Conservation (phyloP, 2,113 vertebrate species). For the Pomatorhinus ruficollis region DNA sequence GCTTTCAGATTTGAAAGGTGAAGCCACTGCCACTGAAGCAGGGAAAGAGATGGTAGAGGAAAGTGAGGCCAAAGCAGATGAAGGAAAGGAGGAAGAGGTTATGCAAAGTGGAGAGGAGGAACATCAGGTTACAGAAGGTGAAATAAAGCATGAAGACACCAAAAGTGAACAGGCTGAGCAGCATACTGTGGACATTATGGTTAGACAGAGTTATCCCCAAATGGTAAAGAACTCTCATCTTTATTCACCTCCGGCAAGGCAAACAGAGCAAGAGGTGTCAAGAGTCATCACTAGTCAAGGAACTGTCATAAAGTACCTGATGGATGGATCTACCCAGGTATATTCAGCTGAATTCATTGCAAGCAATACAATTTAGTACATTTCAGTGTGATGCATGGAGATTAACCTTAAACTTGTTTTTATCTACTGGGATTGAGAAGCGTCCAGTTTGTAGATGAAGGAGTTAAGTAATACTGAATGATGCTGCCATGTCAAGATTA, state of each 20-base stretch:
- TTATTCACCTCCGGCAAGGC: slow-evolving; percentile 25
- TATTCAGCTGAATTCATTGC: background rate
- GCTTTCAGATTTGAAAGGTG: slow-evolving; percentile 9
- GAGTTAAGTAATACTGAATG: background rate
- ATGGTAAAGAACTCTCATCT: slow-evolving; percentile 55
- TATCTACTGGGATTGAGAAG: background rate
- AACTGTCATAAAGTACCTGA: slow-evolving; percentile 84
- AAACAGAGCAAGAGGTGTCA: slow-evolving; percentile 77
- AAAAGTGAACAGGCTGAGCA: background rate
- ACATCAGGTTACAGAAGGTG: background rate
- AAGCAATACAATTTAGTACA: background rate
- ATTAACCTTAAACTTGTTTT: background rate
- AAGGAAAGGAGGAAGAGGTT: background rate
- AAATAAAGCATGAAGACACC: background rate
- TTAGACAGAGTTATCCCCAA: slow-evolving; percentile 85
- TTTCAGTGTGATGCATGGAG: background rate
- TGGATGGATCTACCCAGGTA: slow-evolving; percentile 88
- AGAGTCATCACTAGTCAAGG: slow-evolving; percentile 85
- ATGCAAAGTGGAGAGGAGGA: background rate
- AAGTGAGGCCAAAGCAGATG: background rate
- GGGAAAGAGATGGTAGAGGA: background rate
- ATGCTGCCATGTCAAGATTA: background rate
- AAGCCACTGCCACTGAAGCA: background rate
- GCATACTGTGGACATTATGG: slow-evolving; percentile 66
- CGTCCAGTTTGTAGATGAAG: background rate